Evolutionary conservation across 1,140 invertebrate genomes (phyloP), one percentile per base, ranked within the genome.

Genomic region (Medauroidea extradentata): DNA sequence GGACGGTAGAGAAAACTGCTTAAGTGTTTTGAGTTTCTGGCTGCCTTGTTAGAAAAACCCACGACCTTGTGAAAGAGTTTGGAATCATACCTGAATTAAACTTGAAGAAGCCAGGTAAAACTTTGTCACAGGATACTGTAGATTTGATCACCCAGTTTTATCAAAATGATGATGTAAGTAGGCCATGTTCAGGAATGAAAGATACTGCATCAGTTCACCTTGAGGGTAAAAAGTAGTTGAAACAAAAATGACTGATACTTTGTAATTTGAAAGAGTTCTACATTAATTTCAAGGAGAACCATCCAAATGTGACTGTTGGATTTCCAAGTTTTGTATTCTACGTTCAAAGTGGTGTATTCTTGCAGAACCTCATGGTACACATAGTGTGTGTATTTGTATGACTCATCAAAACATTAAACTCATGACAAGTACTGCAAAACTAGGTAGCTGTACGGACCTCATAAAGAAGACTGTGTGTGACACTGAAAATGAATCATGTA

Each of bases 291-390:
- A 53, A 53, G 38, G 13, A 53, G 19, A 24, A 42, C 25, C 13
- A 53, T 53, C 52, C 52, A 24, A 53, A 53, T 7, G 38, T 53
- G 9, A 53, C 25, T 29, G 34, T 53, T 34, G 52, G 52, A 34
- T 53, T 53, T 53, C 13, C 38, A 53, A 53, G 38, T 53, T 53
- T 53, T 16, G 25, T 34, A 27, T 14, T 24, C 29, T 63, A 24
- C 53, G 57, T 23, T 49, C 58, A 9, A 63, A 61, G 27, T 43
- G 58, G 24, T 63, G 58, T 48, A 42, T 63, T 49, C 58, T 60
- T 38, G 58, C 57, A 34, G 61, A 50, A 38, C 39, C 27, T 18
- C 48, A 27, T 61, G 58, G 60, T 23, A 59, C 60, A 38, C 60
- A 58, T 34, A 61, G 53, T 13, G 60, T 61, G 13, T 61, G 60